Evolutionary conservation across 2,113 vertebrate genomes (phyloP), one percentile per base, ranked within the genome.

Genomic region (Malurus melanocephalus): DNA sequence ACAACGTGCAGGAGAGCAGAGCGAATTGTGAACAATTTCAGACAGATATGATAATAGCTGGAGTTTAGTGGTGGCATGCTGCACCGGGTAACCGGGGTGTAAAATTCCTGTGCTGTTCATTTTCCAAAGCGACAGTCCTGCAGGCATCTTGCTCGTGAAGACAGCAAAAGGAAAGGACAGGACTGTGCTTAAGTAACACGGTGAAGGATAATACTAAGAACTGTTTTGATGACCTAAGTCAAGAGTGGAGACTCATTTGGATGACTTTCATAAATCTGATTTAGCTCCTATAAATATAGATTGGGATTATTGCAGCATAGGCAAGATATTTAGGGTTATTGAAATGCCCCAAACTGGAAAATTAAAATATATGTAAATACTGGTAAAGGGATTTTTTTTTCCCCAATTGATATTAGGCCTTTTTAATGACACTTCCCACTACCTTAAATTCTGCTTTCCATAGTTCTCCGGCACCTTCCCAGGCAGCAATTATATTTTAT

Each of bases 331-430:
- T 19, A 49, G 5, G 10, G 12, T 13, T 23, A 21, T 19, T 61
- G 32, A 76, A 60, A 60, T 60, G 21, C 6, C 32, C 23, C 0
- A 46, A 51, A 26, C 7, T 28, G 10, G 18, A 43, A 8, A 28
- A 7, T 53, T 40, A 59, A 80, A 57, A 43, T 52, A 57, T 4
- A 2, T 40, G 8, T 28, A 75, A 49, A n/a, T 59, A 42, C 9
- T 53, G 26, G 4, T 38, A 53, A 91, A 69, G 13, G 9, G 3
- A 17, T 17, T 14, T 35, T 11, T 8, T 2, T 0, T 1, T 9
- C 35, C 0, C 3, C 20, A 75, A 0, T 43, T 85, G 64, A 23
- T n/a, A 23, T 66, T 61, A 46, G 19, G 8, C 18, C 14, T 66
- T 69, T 81, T 38, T 48, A 64, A 38, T 5, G 2, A 15, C 11